Base-by-base conservation (phyloP, 2,888 invertebrate genomes). In the Parnassius mnemosyne region DNA sequence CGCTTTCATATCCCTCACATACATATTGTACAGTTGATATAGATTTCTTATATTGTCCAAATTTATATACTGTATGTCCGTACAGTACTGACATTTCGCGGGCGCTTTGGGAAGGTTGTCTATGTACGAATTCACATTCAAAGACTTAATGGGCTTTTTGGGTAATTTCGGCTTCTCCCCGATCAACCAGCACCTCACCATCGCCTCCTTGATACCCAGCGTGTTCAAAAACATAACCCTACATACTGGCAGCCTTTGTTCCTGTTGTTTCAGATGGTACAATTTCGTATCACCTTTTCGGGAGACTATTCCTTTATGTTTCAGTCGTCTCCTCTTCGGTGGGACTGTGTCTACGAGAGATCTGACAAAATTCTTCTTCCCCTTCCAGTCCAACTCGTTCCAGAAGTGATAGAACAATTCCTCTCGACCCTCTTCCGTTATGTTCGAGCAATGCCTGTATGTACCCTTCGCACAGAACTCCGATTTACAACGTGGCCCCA, bases 201-300 rank as follows among this genome's bases (percentile, higher is more conserved):
- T 87, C 0, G 86, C 84, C 44, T 87, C 87, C 69, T 87, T 87
- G 0, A 87, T 69, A 0, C 84, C 86, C 43, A 87, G 42, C 0
- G 87, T 87, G 12, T 84, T 84, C 0, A 87, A 59, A 62, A 87
- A 87, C 67, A 81, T 85, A 0, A 77, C 69, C 0, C 86, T 63
- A 43, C 87, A 87, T 0, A 87, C 87, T 0, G 72, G 66, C 0
- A 79, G 2, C 20, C 72, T 77, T 2, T 79, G 67, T 0, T 71
- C 73, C 0, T 76, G 71, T 1, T 68, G 65, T 34, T 68, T 51
- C 1, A 87, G 57, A 64, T 84, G 75, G 11, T 86, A 87, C 0
- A 73, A 2, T 12, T 81, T 86, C 0, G 85, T 83, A 53, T 83
- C 85, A 0, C 78, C 81, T 54, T 85, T 85, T 34, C 87, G 75